phyloP scores from a whole-genome alignment of 2,113 vertebrate genomes.

The Glaucomys volans region DNA sequence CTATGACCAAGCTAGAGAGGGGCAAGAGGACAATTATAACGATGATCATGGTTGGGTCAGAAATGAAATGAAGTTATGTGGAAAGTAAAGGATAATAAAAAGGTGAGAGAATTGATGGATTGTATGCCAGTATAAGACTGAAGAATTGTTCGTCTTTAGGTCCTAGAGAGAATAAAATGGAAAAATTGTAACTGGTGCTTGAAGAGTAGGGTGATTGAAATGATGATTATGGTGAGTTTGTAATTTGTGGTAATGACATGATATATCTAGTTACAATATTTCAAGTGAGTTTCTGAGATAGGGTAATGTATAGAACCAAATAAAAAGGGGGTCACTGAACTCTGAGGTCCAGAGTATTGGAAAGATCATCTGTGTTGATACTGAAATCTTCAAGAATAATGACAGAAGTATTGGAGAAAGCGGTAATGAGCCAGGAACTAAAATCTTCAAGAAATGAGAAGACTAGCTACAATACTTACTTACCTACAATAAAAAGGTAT shows the following conservation, averaged over 20 bases:
- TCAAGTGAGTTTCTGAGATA: background rate
- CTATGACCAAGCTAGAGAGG: background rate
- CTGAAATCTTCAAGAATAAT: background rate
- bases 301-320: background rate
- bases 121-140: background rate
- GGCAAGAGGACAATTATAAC: background rate
- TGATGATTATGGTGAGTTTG: constrained; percentile 1
- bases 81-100: background rate
- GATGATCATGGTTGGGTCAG: background rate
- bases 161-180: constrained; percentile 6
- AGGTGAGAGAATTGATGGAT: background rate
- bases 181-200: background rate
- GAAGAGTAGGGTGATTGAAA: background rate
- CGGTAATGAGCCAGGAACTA: background rate
- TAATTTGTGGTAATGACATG: background rate
- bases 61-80: background rate
- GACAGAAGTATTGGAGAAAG: background rate
- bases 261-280: background rate
- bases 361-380: background rate
- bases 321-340: background rate
- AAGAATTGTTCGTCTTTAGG: background rate
- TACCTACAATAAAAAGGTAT: background rate
- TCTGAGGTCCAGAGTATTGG: background rate
- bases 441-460: background rate
- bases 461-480: background rate